phyloP scores from a whole-genome alignment of 64 coral and sea anemone species.

The Montipora efflorescens region DNA sequence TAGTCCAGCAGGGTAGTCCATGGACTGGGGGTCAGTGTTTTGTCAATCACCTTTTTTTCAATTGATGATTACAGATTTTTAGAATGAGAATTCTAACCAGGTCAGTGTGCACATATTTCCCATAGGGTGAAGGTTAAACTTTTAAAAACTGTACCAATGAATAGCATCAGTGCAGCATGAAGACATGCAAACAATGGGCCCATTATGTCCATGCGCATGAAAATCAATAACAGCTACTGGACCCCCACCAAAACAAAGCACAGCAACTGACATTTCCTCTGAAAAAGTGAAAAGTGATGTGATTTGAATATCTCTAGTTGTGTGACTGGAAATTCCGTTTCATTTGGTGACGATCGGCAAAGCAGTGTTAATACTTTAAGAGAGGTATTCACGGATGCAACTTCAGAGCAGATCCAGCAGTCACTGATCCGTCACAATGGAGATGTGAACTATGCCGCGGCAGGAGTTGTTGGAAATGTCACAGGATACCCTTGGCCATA shows the following conservation, averaged over 20 bases:
- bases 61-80: not conserved
- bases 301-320: too few species aligned
- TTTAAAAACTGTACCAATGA: constrained; percentile 25
- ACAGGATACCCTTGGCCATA: not conserved
- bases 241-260: too few species aligned
- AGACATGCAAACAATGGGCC: constrained; percentile 3
- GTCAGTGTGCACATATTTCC: not conserved
- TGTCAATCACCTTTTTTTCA: too few species aligned
- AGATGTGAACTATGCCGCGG: not conserved
- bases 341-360: too few species aligned
- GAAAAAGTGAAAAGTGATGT: not conserved
- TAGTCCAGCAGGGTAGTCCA: too few species aligned
- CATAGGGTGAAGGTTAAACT: not conserved
- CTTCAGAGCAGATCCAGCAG: not conserved
- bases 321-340: too few species aligned
- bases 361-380: not conserved
- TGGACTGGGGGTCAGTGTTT: too few species aligned
- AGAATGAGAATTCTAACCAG: not conserved
- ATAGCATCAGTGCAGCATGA: not conserved
- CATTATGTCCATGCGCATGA: not conserved
- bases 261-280: not conserved
- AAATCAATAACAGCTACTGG: not conserved
- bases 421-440: not conserved
- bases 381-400: not conserved
- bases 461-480: not conserved